Evolutionary conservation across 2,888 invertebrate species (phyloP), one percentile per base, ranked within the genome.

Genomic region (Machimus rusticus): DNA sequence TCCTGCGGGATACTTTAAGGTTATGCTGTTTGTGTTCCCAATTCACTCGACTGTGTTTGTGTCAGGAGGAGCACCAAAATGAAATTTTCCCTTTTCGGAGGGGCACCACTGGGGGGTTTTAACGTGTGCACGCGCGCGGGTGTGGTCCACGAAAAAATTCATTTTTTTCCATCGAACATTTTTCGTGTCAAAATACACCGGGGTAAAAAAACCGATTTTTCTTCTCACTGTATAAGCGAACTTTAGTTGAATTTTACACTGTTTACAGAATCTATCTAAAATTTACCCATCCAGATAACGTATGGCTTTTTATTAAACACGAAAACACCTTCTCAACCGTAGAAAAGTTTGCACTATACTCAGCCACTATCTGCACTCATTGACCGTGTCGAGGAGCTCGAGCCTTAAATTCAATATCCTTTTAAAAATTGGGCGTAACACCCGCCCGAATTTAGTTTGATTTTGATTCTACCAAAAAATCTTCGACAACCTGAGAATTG

Each of bases 71-170:
- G 34, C 74, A 74, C n/a, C 31, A 31, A 85, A 85, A 85, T 74
- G 39, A 85, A 74, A 85, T 85, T 85, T 85, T 85, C 85, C 85
- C 74, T 85, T 82, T 85, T 85, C 85, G 74, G 43, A 85, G 85
- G 85, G 74, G 85, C 74, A 85, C 85, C 74, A 74, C 85, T 43
- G 85, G 74, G 84, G 85, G 74, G 23, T 74, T 85, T 74, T 85
- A 78, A 77, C 86, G 78, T 86, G 86, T 79, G 78, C 86, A 86
- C 78, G 86, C 78, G 86, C 78, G 86, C 86, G 86, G 86, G 86
- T 86, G 86, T 79, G 86, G 78, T 86, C 86, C 86, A 78, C 78
- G 57, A 66, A 55, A 86, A 57, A 39, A 78, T 77, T 78, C 78
- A 51, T 86, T 57, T 85, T 39, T 74, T 74, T 43, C 39, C 19